Percentiles rank a stretch among this genome's conserved stretches.
Conservation (phyloP, 2,113 vertebrate species). For the Megatriorchis doriae region DNA sequence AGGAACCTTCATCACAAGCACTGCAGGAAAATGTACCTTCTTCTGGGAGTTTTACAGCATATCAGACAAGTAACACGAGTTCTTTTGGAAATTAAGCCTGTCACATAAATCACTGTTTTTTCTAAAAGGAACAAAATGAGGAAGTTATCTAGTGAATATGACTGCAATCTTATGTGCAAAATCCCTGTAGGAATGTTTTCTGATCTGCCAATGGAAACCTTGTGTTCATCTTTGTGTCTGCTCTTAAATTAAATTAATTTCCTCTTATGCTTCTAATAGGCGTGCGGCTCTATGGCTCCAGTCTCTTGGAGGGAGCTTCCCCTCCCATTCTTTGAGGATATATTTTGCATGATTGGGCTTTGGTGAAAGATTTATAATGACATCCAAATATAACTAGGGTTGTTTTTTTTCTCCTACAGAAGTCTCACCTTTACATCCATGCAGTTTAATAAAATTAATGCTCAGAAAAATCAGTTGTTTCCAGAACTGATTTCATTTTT, state of each 20-base stretch:
- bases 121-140: neutral
- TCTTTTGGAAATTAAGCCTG: neutral
- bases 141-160: constrained; percentile 13
- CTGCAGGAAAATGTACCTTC: neutral
- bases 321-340: neutral
- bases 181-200: neutral
- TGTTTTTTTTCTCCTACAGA: neutral
- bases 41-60: neutral
- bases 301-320: neutral
- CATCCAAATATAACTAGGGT: neutral
- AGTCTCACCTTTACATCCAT: neutral
- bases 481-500: neutral
- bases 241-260: neutral
- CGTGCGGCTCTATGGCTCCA: neutral
- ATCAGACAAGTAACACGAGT: neutral
- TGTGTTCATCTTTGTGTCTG: neutral
- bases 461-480: neutral
- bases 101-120: neutral
- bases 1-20: neutral
- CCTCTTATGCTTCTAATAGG: neutral
- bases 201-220: neutral
- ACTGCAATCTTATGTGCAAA: neutral
- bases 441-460: neutral
- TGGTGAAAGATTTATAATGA: neutral
- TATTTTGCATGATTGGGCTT: neutral